Evolutionary conservation across 1,140 invertebrate species (phyloP).

Genomic region (Drosophila prosaltans): DNA sequence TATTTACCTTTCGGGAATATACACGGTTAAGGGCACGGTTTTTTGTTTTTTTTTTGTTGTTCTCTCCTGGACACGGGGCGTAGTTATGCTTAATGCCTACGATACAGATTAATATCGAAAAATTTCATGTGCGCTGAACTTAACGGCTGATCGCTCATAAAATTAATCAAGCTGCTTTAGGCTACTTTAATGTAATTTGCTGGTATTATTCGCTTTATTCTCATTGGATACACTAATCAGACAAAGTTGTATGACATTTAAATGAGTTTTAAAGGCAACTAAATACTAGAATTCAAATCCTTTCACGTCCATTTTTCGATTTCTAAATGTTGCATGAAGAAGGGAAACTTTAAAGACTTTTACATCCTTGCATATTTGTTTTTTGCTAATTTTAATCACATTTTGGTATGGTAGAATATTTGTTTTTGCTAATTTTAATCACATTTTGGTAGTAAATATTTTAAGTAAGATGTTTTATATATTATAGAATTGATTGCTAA

Average conservation of each 20-base stretch:
- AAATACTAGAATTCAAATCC: too few species aligned
- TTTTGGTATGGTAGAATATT: too few species aligned
- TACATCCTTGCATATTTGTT: too few species aligned
- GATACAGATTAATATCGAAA: constrained; percentile 69
- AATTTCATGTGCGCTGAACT: constrained; percentile 79
- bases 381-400: too few species aligned
- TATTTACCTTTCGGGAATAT: constrained; percentile 68
- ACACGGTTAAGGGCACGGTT: constrained; percentile 37
- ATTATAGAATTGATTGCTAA: too few species aligned
- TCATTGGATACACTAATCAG: constrained; percentile 20
- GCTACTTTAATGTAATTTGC: constrained; percentile 58
- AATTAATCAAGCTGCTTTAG: constrained; percentile 83
- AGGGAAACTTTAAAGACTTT: too few species aligned
- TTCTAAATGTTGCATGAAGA: too few species aligned
- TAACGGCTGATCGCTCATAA: constrained; percentile 83
- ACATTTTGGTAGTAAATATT: too few species aligned
- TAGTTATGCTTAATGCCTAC: constrained; percentile 69
- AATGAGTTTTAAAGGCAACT: neutral
- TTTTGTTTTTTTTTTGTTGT: neutral
- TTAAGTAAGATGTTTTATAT: too few species aligned
- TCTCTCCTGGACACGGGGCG: constrained; percentile 58
- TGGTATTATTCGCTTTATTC: constrained; percentile 44
- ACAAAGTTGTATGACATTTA: neutral
- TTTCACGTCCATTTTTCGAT: too few species aligned
- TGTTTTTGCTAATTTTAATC: too few species aligned